A percentile compares a stretch with the other conserved stretches of the same genome.
Conservation (phyloP, 1,140 invertebrate species). For the Bombus fervidus region DNA sequence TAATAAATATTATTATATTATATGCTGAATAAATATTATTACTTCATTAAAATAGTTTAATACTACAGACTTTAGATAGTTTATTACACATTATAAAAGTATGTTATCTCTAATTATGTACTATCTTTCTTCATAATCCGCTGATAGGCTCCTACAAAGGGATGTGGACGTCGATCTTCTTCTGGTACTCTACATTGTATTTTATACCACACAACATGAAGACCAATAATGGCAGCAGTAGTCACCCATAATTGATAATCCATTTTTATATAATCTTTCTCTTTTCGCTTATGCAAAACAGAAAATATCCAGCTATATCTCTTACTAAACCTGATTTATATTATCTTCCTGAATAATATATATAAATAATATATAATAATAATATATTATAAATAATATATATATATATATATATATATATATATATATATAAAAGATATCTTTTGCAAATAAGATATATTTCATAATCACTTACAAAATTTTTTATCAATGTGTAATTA, state of each 20-base stretch:
- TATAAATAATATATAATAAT: too few species aligned
- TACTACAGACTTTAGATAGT: background rate
- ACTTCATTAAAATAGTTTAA: background rate
- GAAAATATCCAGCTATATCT: background rate
- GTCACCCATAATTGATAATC: accelerated
- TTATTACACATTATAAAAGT: background rate
- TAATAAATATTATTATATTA: too few species aligned
- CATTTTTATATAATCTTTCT: background rate
- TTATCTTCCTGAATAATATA: background rate
- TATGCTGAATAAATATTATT: too few species aligned
- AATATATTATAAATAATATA: too few species aligned
- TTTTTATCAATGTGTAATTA: background rate
- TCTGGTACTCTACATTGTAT: constrained; percentile 22
- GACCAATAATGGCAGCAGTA: background rate
- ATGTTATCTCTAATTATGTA: too few species aligned
- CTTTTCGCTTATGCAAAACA: background rate
- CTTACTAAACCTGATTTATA: background rate
- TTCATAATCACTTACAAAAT: background rate
- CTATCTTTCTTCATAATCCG: background rate
- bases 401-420: too few species aligned
- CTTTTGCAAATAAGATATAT: background rate
- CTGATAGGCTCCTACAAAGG: background rate
- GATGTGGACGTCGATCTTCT: constrained; percentile 22
- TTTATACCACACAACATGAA: constrained; percentile 42
- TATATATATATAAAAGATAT: background rate